A percentile compares a stretch with the other conserved stretches of the same genome.
These are phyloP conservation scores for Drosophila melanogaster DNA, from an alignment of 1,140 invertebrate species.

Conservation along the genomic window Release_6_plus_ISO1_MT NT_037436.4:18724501-18725000, in stretches of 20 bases:
- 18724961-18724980: slow-evolving; percentile 72
- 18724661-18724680: slow-evolving; percentile 66
- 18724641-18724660: slow-evolving; percentile 73
- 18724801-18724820: slow-evolving; percentile 49
- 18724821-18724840: slow-evolving; percentile 70
- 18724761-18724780: slow-evolving; percentile 34
- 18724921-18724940: slow-evolving; percentile 14
- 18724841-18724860: slow-evolving; percentile 40
- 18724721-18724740: slow-evolving; percentile 18
- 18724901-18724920: neutral
- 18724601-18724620: slow-evolving; percentile 61
- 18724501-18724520: too few relatives aligned
- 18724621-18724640: slow-evolving; percentile 76
- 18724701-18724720: slow-evolving; percentile 29
- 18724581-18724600: slow-evolving; percentile 30
- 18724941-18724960: slow-evolving; percentile 57
- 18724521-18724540: slow-evolving; percentile 4
- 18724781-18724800: slow-evolving; percentile 65
- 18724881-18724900: neutral
- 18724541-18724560: neutral
- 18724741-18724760: slow-evolving; percentile 55
- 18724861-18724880: slow-evolving; percentile 21
- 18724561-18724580: neutral
- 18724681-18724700: slow-evolving; percentile 70
- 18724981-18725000: slow-evolving; percentile 57